phyloP scores from a whole-genome alignment of 2,888 invertebrate genomes.

The Macaria notata region DNA sequence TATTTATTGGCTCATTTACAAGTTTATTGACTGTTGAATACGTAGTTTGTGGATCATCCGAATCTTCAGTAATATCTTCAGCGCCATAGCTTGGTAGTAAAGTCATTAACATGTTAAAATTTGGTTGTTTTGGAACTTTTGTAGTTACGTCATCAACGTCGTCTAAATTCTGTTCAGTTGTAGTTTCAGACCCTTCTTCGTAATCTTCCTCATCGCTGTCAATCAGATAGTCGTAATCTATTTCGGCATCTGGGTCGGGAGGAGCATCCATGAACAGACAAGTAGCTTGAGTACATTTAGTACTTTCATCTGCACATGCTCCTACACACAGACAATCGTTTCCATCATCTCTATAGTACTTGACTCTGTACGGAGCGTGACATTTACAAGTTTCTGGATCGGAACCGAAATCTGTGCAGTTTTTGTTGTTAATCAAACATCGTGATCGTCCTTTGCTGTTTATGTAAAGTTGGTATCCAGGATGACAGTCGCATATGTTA shows the following conservation, averaged over 20 bases:
- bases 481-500: slow-evolving; percentile 39
- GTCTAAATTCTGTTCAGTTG: neutral
- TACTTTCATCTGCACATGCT: slow-evolving; percentile 9
- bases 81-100: no score
- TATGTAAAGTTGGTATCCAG: slow-evolving; percentile 25
- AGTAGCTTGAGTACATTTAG: slow-evolving; percentile 10
- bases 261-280: slow-evolving; percentile 3
- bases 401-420: slow-evolving; percentile 17
- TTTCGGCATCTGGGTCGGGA: neutral
- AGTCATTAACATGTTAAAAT: no score
- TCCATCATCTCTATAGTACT: slow-evolving; percentile 12
- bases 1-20: no score
- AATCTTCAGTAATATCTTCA: no score
- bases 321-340: slow-evolving; percentile 18
- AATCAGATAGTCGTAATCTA: slow-evolving; percentile 7
- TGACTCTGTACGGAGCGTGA: slow-evolving; percentile 10
- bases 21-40: neutral
- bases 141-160: neutral
- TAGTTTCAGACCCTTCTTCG: neutral
- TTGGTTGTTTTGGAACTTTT: no score
- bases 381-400: slow-evolving; percentile 16
- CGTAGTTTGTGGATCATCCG: neutral
- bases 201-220: slow-evolving; percentile 4
- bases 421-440: slow-evolving; percentile 17
- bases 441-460: slow-evolving; percentile 1